phyloP scores from a whole-genome alignment of 2,888 invertebrate genomes.

The Cryptocheilus praepositus region DNA sequence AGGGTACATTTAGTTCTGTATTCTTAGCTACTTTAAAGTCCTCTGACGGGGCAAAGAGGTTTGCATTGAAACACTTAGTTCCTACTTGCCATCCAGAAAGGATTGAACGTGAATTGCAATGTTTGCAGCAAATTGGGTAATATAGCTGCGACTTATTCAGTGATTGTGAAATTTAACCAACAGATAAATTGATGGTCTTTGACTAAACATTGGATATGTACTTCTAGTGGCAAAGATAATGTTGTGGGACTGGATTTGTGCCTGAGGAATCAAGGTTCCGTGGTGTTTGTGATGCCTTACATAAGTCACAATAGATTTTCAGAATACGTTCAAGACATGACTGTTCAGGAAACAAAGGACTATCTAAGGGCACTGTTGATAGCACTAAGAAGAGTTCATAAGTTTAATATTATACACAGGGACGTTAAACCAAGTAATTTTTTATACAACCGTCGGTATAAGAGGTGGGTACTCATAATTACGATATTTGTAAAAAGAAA shows the following conservation, averaged over 20 bases:
- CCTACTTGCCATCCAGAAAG: slow-evolving; percentile 90
- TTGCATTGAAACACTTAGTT: slow-evolving; percentile 91
- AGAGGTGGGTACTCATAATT: slow-evolving; percentile 74
- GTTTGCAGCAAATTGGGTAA: slow-evolving; percentile 86
- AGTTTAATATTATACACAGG: slow-evolving; percentile 89
- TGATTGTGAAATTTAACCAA: too few species aligned
- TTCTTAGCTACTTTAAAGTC: slow-evolving; percentile 83
- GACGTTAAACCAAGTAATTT: slow-evolving; percentile 96
- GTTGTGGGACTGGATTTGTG: slow-evolving; percentile 89
- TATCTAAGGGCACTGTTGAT: slow-evolving; percentile 89
- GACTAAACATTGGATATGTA: slow-evolving; percentile 13
- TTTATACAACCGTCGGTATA: slow-evolving; percentile 84
- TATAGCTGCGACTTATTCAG: not conserved
- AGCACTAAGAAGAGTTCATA: slow-evolving; percentile 88
- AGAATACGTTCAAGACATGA: slow-evolving; percentile 85
- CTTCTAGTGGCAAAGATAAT: slow-evolving; percentile 85
- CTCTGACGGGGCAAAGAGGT: slow-evolving; percentile 77
- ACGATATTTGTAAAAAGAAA: not conserved
- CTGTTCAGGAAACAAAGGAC: slow-evolving; percentile 81
- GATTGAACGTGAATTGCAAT: slow-evolving; percentile 87
- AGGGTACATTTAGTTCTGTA: slow-evolving; percentile 92
- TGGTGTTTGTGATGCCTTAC: slow-evolving; percentile 93
- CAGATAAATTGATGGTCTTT: too few species aligned
- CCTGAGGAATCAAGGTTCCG: slow-evolving; percentile 85
- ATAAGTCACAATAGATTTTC: slow-evolving; percentile 88